Evolutionary conservation across 2,888 invertebrate species (phyloP).

Genomic region (Limulus polyphemus): DNA sequence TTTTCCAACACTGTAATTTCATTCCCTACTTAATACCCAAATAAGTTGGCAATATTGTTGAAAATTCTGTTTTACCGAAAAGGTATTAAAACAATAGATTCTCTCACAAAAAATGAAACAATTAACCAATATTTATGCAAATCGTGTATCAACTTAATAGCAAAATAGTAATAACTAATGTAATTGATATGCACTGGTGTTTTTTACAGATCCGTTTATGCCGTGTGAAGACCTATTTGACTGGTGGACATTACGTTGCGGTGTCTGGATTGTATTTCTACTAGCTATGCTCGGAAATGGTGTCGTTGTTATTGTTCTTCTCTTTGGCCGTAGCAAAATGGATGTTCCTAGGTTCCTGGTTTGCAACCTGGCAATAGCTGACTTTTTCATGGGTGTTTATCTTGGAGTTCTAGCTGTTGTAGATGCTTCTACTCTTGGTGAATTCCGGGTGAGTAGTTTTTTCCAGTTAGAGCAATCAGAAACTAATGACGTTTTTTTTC

Average conservation of each 20-base stretch:
- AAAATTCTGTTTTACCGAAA: too few species aligned
- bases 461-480: too few species aligned
- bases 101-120: too few species aligned
- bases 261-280: slow-evolving; percentile 93
- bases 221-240: slow-evolving; percentile 93
- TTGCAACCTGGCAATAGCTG: slow-evolving; percentile 89
- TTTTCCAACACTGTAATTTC: too few species aligned
- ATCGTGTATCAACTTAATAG: too few species aligned
- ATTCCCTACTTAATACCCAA: too few species aligned
- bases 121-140: too few species aligned
- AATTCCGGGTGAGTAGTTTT: slow-evolving; percentile 53
- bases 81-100: too few species aligned
- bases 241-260: slow-evolving; percentile 94
- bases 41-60: too few species aligned
- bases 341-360: slow-evolving; percentile 93
- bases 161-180: too few species aligned
- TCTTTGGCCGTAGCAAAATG: slow-evolving; percentile 75
- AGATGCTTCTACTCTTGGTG: slow-evolving; percentile 87
- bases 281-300: slow-evolving; percentile 92
- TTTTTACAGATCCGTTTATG: slow-evolving; percentile 63
- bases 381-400: slow-evolving; percentile 94
- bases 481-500: too few species aligned
- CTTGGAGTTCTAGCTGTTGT: slow-evolving; percentile 83
- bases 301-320: slow-evolving; percentile 81
- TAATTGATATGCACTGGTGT: too few species aligned